Evolutionary conservation across 1,140 invertebrate species (phyloP).

Genomic region (Steinernema feltiae): DNA sequence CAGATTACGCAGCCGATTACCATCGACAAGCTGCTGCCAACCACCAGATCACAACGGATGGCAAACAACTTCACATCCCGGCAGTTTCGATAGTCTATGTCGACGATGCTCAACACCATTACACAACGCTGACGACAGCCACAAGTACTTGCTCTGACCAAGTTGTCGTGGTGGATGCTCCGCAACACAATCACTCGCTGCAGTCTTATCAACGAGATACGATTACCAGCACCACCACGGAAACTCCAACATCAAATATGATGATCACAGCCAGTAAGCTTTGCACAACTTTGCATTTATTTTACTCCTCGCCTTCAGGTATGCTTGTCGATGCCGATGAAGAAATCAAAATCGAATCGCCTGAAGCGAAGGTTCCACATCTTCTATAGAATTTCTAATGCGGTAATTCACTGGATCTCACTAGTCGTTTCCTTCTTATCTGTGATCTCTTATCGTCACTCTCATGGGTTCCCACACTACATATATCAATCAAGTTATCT

Average conservation of each 20-base stretch:
- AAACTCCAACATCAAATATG: neutral
- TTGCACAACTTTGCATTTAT: neutral
- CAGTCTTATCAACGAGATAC: neutral
- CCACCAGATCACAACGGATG: neutral
- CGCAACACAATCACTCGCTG: neutral
- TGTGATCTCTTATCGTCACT: constrained; percentile 14
- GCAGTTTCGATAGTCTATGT: neutral
- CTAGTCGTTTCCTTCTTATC: constrained; percentile 7
- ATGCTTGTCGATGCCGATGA: neutral
- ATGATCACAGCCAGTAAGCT: neutral
- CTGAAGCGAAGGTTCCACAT: neutral
- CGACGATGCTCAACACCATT: neutral
- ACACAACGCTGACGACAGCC: constrained; percentile 3
- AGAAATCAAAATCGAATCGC: constrained; percentile 2
- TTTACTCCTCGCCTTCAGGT: neutral
- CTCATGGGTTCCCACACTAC: neutral
- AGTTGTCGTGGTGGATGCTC: neutral
- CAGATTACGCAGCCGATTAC: neutral
- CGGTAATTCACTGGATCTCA: neutral
- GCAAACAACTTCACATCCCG: neutral
- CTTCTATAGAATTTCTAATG: constrained; percentile 6
- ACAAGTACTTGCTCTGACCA: neutral
- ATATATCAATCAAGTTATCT: neutral
- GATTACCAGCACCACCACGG: neutral
- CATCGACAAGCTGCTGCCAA: neutral